A percentile compares a stretch with the other conserved stretches of the same genome.
Conservation (phyloP, 2,113 vertebrate species). For the Rousettus leschenaultii region DNA sequence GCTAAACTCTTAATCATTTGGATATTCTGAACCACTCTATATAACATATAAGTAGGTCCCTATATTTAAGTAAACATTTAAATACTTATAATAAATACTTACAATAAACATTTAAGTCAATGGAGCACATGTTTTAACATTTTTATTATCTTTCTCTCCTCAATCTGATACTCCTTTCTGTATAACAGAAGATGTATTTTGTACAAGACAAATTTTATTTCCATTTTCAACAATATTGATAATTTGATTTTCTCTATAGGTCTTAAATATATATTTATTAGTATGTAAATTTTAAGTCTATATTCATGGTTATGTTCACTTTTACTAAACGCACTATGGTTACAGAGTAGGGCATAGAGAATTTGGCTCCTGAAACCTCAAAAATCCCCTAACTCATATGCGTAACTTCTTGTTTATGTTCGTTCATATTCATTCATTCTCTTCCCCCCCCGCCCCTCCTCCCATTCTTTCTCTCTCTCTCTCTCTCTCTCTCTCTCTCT, state of each 20-base stretch:
- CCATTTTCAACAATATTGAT: not conserved
- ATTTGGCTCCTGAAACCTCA: not conserved
- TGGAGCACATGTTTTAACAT: not conserved
- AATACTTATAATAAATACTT: no score
- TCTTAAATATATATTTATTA: not conserved
- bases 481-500: not conserved
- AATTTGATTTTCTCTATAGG: conserved; percentile 20
- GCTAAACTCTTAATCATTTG: not conserved
- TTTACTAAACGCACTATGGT: not conserved
- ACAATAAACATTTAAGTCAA: conserved; percentile 25
- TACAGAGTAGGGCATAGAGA: not conserved
- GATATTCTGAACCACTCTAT: not conserved
- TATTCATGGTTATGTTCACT: not conserved
- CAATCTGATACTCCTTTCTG: not conserved
- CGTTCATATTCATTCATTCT: not conserved
- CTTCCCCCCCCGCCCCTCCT: no score
- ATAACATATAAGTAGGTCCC: not conserved
- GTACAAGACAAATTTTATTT: not conserved
- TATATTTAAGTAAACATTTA: not conserved
- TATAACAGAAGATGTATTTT: not conserved
- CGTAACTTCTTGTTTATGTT: not conserved
- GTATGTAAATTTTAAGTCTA: not conserved
- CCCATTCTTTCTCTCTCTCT: not conserved
- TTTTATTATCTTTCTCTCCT: conserved; percentile 12
- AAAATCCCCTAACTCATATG: not conserved